Conservation (phyloP, 2,113 vertebrate species). For the Hippocampus mohnikei region DNA sequence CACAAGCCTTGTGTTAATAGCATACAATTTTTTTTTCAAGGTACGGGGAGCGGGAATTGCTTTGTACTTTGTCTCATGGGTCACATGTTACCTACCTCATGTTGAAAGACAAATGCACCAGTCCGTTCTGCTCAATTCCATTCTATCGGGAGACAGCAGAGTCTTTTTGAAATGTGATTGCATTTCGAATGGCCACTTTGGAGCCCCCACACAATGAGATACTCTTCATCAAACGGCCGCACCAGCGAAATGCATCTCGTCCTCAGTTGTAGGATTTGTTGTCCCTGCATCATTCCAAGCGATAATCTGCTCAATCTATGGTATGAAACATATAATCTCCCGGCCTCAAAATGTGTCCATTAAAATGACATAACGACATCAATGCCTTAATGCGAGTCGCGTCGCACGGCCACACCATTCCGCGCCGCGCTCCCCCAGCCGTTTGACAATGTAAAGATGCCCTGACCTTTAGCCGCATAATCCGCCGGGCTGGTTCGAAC, state of each 20-base stretch:
- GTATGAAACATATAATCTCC: background rate
- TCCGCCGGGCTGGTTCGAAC: constrained; percentile 20
- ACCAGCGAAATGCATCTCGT: background rate
- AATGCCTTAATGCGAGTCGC: background rate
- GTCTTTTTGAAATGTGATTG: no score
- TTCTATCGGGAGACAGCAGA: no score
- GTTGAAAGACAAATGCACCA: no score
- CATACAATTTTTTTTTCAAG: no score
- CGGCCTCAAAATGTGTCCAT: background rate
- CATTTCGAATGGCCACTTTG: no score
- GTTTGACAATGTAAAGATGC: background rate
- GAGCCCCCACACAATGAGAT: no score
- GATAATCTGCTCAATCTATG: background rate
- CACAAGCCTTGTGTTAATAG: no score
- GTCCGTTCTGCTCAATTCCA: no score
- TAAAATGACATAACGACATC: constrained; percentile 1
- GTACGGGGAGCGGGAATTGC: no score
- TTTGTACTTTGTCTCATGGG: no score
- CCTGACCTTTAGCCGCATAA: constrained; percentile 4
- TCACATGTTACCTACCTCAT: no score
- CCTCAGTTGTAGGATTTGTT: background rate
- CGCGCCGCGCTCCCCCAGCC: background rate
- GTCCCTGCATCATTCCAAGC: background rate
- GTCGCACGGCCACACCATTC: background rate
- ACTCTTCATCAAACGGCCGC: no score